phyloP scores from a whole-genome alignment of 1,140 invertebrate genomes.

The Drepana arcuata region DNA sequence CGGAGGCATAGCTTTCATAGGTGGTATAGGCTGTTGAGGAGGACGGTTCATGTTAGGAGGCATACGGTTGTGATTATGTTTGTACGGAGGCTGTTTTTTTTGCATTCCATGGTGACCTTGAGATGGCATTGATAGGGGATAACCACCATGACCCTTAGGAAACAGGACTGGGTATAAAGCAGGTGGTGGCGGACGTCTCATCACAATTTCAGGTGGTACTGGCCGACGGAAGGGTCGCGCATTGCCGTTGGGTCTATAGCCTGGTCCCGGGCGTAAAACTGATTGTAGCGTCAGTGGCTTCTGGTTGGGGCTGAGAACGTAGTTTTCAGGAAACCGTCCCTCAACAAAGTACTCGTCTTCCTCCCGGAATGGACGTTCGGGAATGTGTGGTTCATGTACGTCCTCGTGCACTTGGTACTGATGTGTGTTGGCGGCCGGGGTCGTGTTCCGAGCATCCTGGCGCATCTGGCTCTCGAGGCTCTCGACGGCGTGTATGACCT shows the following conservation, averaged over 20 bases:
- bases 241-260: conserved; percentile 35
- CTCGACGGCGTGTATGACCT: conserved; percentile 61
- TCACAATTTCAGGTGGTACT: conserved; percentile 54
- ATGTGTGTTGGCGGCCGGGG: conserved; percentile 8
- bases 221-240: conserved; percentile 54
- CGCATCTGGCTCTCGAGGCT: conserved; percentile 52
- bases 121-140: conserved; percentile 53
- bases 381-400: conserved; percentile 32
- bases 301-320: conserved; percentile 44
- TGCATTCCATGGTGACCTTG: conserved; percentile 29
- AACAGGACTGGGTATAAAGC: conserved; percentile 26
- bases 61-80: conserved; percentile 35
- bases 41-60: conserved; percentile 40
- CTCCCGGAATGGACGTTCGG: conserved; percentile 43
- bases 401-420: conserved; percentile 54
- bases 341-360: conserved; percentile 56
- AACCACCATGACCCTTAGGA: conserved; percentile 37
- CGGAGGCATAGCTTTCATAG: conserved; percentile 47
- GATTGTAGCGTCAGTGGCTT: conserved; percentile 64
- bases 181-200: conserved; percentile 42
- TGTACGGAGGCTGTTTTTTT: conserved; percentile 52
- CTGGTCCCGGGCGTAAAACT: conserved; percentile 56
- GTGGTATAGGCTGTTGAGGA: conserved; percentile 33
- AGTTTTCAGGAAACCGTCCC: conserved; percentile 43
- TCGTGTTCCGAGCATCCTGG: conserved; percentile 35